Percentiles rank a stretch among this genome's conserved stretches.
These are phyloP conservation scores for Triplophysa bombifrons DNA, from an alignment of 2,797 vertebrate species.

Conservation along the genomic window DNA sequence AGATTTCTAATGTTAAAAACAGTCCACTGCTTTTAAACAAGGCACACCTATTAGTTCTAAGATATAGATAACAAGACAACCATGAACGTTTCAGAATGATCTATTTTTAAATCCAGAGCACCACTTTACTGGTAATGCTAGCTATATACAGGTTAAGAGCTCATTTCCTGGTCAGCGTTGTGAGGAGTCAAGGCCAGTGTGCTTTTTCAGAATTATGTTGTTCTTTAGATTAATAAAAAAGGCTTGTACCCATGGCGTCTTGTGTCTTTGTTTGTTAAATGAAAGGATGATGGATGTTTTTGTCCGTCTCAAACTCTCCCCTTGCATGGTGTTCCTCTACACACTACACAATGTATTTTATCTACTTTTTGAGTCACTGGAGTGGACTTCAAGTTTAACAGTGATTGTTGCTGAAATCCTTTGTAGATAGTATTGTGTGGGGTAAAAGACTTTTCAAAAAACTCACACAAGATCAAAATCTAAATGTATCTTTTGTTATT, in stretches of 20 bases:
- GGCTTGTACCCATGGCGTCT: constrained; percentile 55
- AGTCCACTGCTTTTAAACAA: not conserved
- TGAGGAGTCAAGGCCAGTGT: constrained; percentile 49
- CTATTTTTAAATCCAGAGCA: constrained; percentile 4
- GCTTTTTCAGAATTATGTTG: constrained; percentile 65
- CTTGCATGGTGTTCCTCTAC: too few species aligned
- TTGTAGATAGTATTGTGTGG: too few species aligned
- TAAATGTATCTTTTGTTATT: too few species aligned
- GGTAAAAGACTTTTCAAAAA: too few species aligned
- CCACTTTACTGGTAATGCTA: not conserved
- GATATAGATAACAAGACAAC: not conserved
- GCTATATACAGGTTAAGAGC: not conserved
- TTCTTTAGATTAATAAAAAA: constrained; percentile 77
- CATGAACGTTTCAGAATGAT: not conserved
- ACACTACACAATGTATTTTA: too few species aligned
- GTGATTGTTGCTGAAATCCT: too few species aligned
- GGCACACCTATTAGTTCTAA: not conserved
- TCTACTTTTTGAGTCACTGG: not conserved
- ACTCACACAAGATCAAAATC: too few species aligned
- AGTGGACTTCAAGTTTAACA: too few species aligned
- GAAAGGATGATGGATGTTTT: not conserved
- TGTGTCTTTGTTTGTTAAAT: constrained; percentile 13
- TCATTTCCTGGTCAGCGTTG: constrained; percentile 45
- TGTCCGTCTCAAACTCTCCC: not conserved
- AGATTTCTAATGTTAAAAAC: not conserved